Evolutionary conservation across 2,888 invertebrate genomes (phyloP).

Genomic region (Heteropelma amictum): DNA sequence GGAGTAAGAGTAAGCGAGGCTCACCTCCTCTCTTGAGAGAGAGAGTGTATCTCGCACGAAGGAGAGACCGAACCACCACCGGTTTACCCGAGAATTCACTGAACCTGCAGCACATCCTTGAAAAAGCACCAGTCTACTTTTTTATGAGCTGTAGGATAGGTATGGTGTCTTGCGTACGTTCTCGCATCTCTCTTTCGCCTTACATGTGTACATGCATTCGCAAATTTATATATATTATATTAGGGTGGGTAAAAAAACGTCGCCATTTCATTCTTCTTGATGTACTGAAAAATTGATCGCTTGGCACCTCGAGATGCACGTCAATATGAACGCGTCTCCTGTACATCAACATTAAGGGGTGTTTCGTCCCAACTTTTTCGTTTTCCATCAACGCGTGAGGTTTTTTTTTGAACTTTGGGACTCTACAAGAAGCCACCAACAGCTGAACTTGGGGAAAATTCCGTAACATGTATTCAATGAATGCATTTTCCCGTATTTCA

Average conservation of each 20-base stretch:
- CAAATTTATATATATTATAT: constrained; percentile 4
- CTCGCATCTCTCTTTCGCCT: constrained; percentile 21
- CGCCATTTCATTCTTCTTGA: neutral
- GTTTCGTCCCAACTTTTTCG: no score
- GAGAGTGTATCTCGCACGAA: constrained; percentile 29
- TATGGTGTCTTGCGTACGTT: constrained; percentile 32
- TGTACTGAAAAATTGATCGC: no score
- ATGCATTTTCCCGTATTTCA: no score
- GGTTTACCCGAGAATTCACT: constrained; percentile 61
- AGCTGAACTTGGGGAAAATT: no score
- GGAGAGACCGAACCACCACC: constrained; percentile 56
- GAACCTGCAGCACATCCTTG: constrained; percentile 59
- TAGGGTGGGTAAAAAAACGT: neutral
- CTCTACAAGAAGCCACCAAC: no score
- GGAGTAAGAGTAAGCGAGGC: constrained; percentile 9
- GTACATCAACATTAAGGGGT: no score
- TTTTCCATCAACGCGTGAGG: no score
- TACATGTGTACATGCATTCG: constrained; percentile 1
- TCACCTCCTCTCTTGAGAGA: constrained; percentile 2
- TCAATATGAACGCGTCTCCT: no score
- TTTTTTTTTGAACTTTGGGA: no score
- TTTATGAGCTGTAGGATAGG: constrained; percentile 45
- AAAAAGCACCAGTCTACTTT: constrained; percentile 59
- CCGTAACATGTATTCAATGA: no score
- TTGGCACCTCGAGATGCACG: no score